A percentile compares a stretch with the other conserved stretches of the same genome.
These are phyloP conservation scores for Heliornis fulica DNA, from an alignment of 2,113 vertebrate genomes.

Conservation along the genomic window DNA sequence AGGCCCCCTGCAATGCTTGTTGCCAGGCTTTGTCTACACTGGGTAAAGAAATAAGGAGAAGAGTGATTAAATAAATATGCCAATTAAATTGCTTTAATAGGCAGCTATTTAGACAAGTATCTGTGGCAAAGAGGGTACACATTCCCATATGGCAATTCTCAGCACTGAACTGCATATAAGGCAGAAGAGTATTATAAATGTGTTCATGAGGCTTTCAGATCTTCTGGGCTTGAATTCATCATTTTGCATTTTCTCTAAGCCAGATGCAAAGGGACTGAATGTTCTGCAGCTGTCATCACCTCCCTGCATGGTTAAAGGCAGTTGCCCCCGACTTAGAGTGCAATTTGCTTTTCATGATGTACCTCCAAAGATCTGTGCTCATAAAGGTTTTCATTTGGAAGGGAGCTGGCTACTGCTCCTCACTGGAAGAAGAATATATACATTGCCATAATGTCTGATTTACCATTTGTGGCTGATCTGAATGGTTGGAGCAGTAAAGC, in stretches of 20 bases:
- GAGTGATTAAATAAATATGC: slow-evolving; percentile 33
- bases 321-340: slow-evolving; percentile 29
- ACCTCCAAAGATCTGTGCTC: slow-evolving; percentile 34
- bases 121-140: not conserved
- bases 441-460: slow-evolving; percentile 1
- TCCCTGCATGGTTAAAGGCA: not conserved
- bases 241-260: not conserved
- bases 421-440: not conserved
- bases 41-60: slow-evolving; percentile 3
- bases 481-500: not conserved
- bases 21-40: slow-evolving; percentile 23
- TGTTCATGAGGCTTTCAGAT: not conserved
- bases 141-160: slow-evolving; percentile 12
- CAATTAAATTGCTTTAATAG: not conserved
- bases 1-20: slow-evolving; percentile 8
- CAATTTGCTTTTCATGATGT: slow-evolving; percentile 36
- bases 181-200: slow-evolving; percentile 17
- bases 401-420: slow-evolving; percentile 30
- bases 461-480: not conserved
- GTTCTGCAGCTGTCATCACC: slow-evolving; percentile 52
- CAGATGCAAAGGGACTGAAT: slow-evolving; percentile 17
- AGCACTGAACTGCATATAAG: not conserved
- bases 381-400: slow-evolving; percentile 35
- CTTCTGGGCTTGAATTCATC: not conserved
- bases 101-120: slow-evolving; percentile 7